phyloP scores from a whole-genome alignment of 2,888 invertebrate species.

The Eumerus sabulonum region DNA sequence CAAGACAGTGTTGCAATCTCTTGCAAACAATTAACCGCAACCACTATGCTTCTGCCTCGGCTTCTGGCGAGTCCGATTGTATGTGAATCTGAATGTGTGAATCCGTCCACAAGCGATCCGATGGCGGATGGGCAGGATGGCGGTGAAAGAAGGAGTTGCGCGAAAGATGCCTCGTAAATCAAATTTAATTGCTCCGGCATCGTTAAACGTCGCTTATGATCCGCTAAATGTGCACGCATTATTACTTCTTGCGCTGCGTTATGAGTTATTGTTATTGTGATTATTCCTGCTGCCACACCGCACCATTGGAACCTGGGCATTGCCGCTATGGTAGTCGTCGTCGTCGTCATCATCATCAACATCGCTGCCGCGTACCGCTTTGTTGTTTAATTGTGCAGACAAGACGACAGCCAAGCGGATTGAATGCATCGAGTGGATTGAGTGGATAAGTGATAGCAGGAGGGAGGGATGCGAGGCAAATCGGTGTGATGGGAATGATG shows the following conservation, averaged over 20 bases:
- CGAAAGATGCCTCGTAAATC: conserved; percentile 65
- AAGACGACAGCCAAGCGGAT: conserved; percentile 31
- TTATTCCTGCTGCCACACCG: conserved; percentile 51
- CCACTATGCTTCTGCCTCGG: conserved; percentile 37
- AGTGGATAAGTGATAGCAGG: conserved; percentile 7
- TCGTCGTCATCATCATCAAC: no score
- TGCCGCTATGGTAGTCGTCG: not conserved
- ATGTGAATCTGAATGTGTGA: conserved; percentile 29
- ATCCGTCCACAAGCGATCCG: not conserved
- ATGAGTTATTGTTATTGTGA: conserved; percentile 68
- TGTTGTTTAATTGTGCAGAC: conserved; percentile 52
- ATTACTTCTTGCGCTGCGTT: conserved; percentile 58
- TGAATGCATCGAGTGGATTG: no score
- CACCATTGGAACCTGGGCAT: conserved; percentile 20
- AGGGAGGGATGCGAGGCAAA: conserved; percentile 22
- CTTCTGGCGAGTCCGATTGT: conserved; percentile 11
- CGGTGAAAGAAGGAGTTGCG: conserved; percentile 8
- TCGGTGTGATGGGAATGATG: conserved; percentile 12
- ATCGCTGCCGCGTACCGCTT: conserved; percentile 3
- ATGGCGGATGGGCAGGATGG: no score
- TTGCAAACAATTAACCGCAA: conserved; percentile 65
- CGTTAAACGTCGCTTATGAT: conserved; percentile 69
- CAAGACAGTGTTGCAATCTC: conserved; percentile 24
- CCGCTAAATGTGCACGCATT: conserved; percentile 68
- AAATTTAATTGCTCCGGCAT: conserved; percentile 69